Percentiles rank a stretch among this genome's conserved stretches.
Evolutionary conservation across 2,888 invertebrate genomes (phyloP).

Genomic region (Macropis europaea): DNA sequence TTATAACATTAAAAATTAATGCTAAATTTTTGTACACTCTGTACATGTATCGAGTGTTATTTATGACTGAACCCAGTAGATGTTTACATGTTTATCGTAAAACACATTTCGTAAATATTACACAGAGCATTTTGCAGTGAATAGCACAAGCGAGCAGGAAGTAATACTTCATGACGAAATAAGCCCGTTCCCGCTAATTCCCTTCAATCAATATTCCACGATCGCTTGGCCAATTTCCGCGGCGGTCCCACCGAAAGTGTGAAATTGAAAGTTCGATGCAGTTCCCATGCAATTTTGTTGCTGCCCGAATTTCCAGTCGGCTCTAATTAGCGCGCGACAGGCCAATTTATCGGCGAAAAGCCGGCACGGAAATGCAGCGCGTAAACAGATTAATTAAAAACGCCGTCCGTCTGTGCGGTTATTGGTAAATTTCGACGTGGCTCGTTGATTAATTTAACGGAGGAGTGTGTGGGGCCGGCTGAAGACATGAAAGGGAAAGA

Average conservation of each 20-base stretch:
- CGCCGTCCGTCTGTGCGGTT: background rate
- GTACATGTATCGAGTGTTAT: too few relatives aligned
- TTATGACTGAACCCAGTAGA: too few relatives aligned
- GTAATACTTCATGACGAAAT: too few relatives aligned
- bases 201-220: too few relatives aligned
- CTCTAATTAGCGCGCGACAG: constrained; percentile 6
- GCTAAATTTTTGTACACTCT: too few relatives aligned
- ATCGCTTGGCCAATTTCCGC: constrained; percentile 5
- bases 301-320: constrained; percentile 1
- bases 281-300: background rate
- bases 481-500: background rate
- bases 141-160: too few relatives aligned
- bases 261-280: background rate
- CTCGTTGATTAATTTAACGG: background rate
- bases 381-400: background rate
- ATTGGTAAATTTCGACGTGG: background rate
- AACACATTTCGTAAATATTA: too few relatives aligned
- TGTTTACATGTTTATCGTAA: too few relatives aligned
- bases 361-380: background rate
- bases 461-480: background rate
- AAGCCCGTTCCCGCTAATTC: too few relatives aligned
- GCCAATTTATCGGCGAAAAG: constrained; percentile 6
- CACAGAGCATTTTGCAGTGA: too few relatives aligned
- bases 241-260: background rate
- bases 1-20: too few relatives aligned